Conservation (phyloP, 2,888 invertebrate genomes). For the Heliconius aoede region DNA sequence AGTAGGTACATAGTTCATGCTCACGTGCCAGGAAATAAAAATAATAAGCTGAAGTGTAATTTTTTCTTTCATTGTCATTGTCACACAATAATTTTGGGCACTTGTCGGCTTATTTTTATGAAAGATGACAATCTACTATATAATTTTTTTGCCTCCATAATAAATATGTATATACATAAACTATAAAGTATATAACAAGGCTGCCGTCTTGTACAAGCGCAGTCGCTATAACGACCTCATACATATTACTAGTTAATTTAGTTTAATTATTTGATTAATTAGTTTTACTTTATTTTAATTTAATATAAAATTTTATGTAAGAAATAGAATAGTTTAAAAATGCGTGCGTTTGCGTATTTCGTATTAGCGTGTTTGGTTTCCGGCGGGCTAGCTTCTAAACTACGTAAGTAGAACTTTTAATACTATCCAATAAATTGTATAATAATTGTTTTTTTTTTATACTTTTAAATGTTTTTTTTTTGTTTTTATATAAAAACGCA, state of each 20-base stretch:
- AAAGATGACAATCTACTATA: neutral
- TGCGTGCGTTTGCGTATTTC: constrained; percentile 59
- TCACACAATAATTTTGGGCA: neutral
- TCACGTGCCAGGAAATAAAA: neutral
- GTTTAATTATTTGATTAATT: neutral
- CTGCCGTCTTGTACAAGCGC: constrained; percentile 37
- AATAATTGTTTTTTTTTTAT: neutral
- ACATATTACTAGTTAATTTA: neutral
- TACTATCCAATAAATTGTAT: neutral
- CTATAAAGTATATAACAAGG: constrained; percentile 55
- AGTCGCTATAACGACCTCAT: constrained; percentile 48
- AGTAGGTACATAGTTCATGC: neutral
- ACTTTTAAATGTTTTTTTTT: neutral
- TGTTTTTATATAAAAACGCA: too few relatives aligned
- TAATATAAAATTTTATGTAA: constrained; percentile 13
- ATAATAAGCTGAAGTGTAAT: neutral
- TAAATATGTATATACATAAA: constrained; percentile 53
- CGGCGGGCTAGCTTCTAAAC: constrained; percentile 54
- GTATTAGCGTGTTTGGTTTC: constrained; percentile 54
- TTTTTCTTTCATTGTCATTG: neutral
- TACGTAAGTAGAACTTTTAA: constrained; percentile 63
- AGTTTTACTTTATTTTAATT: constrained; percentile 41
- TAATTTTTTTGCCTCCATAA: neutral
- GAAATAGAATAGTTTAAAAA: constrained; percentile 28
- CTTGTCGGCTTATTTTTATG: neutral